Percentiles rank a stretch among this genome's conserved stretches.
phyloP scores from a whole-genome alignment of 2,113 vertebrate genomes.

The Sminthopsis crassicaudata region DNA sequence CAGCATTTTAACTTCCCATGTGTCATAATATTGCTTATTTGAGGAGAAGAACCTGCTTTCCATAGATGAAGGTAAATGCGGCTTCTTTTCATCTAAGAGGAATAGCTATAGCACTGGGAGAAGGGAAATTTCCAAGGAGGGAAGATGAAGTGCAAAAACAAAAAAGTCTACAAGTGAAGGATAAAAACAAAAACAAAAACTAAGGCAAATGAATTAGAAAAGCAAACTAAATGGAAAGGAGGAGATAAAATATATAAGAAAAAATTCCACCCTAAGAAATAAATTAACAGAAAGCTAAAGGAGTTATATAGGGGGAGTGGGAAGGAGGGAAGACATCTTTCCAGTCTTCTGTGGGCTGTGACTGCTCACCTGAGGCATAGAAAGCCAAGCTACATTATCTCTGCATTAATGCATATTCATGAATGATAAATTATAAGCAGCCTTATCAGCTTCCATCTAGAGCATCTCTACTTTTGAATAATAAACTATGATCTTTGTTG shows the following conservation, averaged over 20 bases:
- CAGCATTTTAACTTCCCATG: constrained; percentile 38
- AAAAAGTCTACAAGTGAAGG: constrained; percentile 66
- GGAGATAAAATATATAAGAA: constrained; percentile 49
- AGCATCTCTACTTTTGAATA: not conserved
- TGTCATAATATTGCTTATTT: constrained; percentile 38
- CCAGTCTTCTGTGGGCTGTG: constrained; percentile 3
- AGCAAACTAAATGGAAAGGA: constrained; percentile 41
- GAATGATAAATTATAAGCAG: not conserved
- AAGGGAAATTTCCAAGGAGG: constrained; percentile 60
- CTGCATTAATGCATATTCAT: constrained; percentile 15
- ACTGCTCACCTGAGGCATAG: constrained; percentile 13
- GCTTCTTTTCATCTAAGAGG: constrained; percentile 30
- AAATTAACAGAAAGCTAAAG: not conserved
- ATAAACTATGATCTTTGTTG: not conserved
- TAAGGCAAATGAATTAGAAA: constrained; percentile 35
- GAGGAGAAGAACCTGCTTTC: constrained; percentile 19
- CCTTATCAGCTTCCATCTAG: not conserved
- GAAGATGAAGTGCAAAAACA: constrained; percentile 55
- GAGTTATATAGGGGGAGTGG: not conserved
- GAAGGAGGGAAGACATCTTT: not conserved
- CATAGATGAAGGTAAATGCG: constrained; percentile 43
- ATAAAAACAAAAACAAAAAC: constrained; percentile 26
- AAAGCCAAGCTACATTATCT: constrained; percentile 34
- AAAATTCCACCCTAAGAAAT: not conserved
- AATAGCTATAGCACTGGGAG: constrained; percentile 37